Evolutionary conservation across 2,888 invertebrate species (phyloP), one percentile per base, ranked within the genome.

Genomic region (Clusia tigrina): DNA sequence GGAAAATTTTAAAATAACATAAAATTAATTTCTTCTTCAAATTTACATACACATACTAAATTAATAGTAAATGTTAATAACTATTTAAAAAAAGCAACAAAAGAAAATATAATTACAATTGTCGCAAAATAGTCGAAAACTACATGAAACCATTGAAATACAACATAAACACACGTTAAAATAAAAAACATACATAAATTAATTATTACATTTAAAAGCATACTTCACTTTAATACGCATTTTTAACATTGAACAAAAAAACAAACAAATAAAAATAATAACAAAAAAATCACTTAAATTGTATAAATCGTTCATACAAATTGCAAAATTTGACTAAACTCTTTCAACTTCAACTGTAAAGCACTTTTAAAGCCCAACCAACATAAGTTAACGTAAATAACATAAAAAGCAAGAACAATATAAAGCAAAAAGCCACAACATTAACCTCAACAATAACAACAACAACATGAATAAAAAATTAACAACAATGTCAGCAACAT

Each of bases 191-290:
- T 2, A 10, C 15, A 5, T 15, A 22, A 22, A 52, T 2, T 20
- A 51, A 51, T 20, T 18, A 53, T 53, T 63, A n/a, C 59, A 60
- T 62, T n/a, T 42, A 10, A 42, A 2, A 10, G n/a, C 42, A 42
- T 42, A 42, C 10, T 42, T 17, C 42, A 10, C 42, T 42, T 42
- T 3, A n/a, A n/a, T n/a, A n/a, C n/a, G n/a, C n/a, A n/a, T n/a
- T n/a, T n/a, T n/a, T n/a, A 42, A n/a, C 6, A 42, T 42, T 10
- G n/a, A 52, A 20, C 22, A 38, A 42, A 23, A 23, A 57, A 57
- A n/a, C 18, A 57, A 53, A 52, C 37, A 48, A 52, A 37, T 22
- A 51, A 32, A 56, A 51, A 23, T 32, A 42, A 52, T 20, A 9
- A 53, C 48, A 37, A n/a, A 48, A 17, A 22, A 20, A 24, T 24